Evolutionary conservation across 37 sponge, comb jelly and placozoan species (phyloP).

Genomic region (Chondrosia reniformis): DNA sequence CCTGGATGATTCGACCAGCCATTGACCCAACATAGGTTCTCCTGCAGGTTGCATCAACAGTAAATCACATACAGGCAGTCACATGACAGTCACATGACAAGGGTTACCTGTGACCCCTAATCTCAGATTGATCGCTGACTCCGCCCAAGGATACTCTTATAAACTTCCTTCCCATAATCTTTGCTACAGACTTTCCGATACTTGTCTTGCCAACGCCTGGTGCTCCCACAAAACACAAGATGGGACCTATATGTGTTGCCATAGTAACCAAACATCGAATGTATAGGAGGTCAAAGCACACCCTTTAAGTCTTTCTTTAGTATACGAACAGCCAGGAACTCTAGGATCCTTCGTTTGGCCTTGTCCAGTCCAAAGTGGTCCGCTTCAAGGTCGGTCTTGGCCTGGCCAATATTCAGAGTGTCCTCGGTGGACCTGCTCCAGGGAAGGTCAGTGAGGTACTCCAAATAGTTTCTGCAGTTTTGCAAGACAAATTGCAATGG

Average conservation of each 20-base stretch:
- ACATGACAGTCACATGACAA: background rate
- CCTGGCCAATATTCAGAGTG: constrained; percentile 50
- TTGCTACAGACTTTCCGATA: constrained; percentile 79
- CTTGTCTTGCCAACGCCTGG: constrained; percentile 95
- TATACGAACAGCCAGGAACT: constrained; percentile 84
- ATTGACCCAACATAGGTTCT: constrained; percentile 89
- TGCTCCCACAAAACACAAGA: constrained; percentile 87
- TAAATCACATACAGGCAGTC: background rate
- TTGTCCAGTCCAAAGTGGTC: constrained; percentile 88
- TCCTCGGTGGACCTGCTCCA: constrained; percentile 73
- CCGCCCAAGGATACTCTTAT: constrained; percentile 89
- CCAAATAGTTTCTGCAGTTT: constrained; percentile 66
- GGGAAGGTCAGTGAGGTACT: constrained; percentile 80
- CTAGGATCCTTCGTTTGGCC: constrained; percentile 79
- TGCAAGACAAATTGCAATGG: too few species aligned
- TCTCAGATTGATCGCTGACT: constrained; percentile 81
- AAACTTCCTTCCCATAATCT: constrained; percentile 80
- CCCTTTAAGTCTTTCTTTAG: constrained; percentile 77
- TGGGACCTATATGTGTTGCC: constrained; percentile 57
- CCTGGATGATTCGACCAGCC: constrained; percentile 79
- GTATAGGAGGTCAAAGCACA: constrained; percentile 11
- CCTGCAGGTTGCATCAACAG: constrained; percentile 20
- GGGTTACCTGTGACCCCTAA: constrained; percentile 76
- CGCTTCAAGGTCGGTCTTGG: constrained; percentile 58
- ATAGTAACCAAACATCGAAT: too few species aligned